Conservation (phyloP, 2,113 vertebrate species). For the Illadopsis cleaveri region DNA sequence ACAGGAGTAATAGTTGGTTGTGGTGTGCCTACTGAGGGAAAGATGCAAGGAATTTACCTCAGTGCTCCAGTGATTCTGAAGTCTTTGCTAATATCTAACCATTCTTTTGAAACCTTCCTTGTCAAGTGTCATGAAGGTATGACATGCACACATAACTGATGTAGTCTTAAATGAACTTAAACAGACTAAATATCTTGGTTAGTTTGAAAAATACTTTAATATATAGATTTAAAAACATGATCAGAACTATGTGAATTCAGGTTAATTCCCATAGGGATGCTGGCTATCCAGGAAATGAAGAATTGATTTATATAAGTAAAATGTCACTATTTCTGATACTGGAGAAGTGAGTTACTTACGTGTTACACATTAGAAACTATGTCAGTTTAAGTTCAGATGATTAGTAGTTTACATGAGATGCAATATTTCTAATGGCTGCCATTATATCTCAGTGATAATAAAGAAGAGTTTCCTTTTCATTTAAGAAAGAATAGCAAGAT, state of each 20-base stretch:
- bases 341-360: not conserved
- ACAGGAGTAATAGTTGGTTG: accelerated
- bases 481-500: not conserved
- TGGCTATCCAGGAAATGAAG: not conserved
- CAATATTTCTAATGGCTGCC: not conserved
- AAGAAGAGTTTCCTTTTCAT: not conserved
- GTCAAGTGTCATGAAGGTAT: not conserved
- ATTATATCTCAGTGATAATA: not conserved
- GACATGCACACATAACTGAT: not conserved
- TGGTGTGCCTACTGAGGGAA: not conserved
- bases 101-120: not conserved
- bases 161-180: not conserved
- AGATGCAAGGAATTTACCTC: not conserved
- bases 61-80: not conserved
- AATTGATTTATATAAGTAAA: not conserved
- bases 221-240: not conserved
- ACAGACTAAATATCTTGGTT: not conserved
- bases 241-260: not conserved
- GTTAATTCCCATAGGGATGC: not conserved
- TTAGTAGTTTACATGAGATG: not conserved
- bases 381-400: not conserved
- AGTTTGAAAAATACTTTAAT: not conserved
- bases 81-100: not conserved
- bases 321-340: not conserved
- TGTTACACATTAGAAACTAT: not conserved